Evolutionary conservation across 2,113 vertebrate species (phyloP).

Genomic region (Rhea americana): DNA sequence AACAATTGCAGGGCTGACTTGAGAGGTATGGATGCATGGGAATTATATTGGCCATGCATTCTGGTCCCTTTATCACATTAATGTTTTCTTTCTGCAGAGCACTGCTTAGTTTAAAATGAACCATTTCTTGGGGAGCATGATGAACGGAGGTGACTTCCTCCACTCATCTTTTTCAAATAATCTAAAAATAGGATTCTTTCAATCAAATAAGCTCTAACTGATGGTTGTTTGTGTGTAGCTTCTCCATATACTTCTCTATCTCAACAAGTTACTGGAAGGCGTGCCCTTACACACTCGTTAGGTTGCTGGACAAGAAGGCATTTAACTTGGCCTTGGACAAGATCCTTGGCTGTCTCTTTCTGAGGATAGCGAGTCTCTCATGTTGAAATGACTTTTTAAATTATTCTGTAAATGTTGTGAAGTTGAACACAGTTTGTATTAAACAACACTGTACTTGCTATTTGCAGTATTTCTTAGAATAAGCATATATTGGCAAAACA

Average conservation of each 20-base stretch:
- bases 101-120: neutral
- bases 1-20: neutral
- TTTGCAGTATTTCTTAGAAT: neutral
- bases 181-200: too few relatives aligned
- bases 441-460: neutral
- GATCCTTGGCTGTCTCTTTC: neutral
- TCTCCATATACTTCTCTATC: neutral
- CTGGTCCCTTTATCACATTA: neutral
- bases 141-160: neutral
- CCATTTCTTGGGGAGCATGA: neutral
- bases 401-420: neutral
- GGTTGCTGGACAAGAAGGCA: neutral
- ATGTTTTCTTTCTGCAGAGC: neutral
- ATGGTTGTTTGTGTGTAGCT: neutral
- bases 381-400: neutral
- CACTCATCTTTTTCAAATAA: neutral
- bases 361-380: neutral
- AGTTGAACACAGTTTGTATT: neutral
- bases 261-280: neutral
- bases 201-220: neutral
- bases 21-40: neutral
- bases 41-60: neutral
- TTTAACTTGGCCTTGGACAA: neutral
- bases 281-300: neutral
- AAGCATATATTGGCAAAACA: neutral